Evolutionary conservation across 2,888 invertebrate species (phyloP), one percentile per base, ranked within the genome.

Genomic region (Electrophaes corylata): DNA sequence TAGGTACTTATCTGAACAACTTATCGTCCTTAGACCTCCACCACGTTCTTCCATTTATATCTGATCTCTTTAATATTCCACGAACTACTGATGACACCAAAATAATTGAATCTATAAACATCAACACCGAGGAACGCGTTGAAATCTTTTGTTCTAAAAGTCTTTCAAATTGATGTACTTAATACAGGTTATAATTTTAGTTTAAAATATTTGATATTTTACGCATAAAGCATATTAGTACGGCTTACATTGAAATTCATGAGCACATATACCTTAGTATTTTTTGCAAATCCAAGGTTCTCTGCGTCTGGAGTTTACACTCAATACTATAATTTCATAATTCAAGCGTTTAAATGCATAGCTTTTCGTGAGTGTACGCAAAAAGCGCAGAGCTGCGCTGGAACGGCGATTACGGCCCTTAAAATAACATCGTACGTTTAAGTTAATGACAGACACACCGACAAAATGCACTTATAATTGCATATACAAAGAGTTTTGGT

Each of bases 361-460:
- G 88, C 88, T 90, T 89, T 91, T 84, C 85, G 88, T 87, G 86
- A 86, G 85, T 75, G 84, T 73, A 78, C 78, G 71, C 72, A 78
- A 78, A 86, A 90, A 85, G 80, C 75, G 78, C 83, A 76, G 78
- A 81, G 81, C 71, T 81, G 83, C 77, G 84, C 85, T 76, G 80
- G 79, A 79, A 84, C 85, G 79, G 81, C 85, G 84, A 91, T 91
- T 91, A 91, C 82, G 83, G 84, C 77, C 88, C 87, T 89, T 91
- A 88, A 90, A 91, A 91, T 91, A 91, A 91, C 91, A 91, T 91
- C 88, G 87, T 91, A 86, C 91, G 87, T 90, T 91, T 91, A 91
- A 91, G 84, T 86, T 91, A 91, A 91, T 91, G 89, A 89, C 89
- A 83, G 91, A 86, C 86, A 88, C 86, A 84, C 91, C 86, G 88